Evolutionary conservation across 2,113 vertebrate species (phyloP), one percentile per base, ranked within the genome.

Genomic region (Lasiurus borealis): DNA sequence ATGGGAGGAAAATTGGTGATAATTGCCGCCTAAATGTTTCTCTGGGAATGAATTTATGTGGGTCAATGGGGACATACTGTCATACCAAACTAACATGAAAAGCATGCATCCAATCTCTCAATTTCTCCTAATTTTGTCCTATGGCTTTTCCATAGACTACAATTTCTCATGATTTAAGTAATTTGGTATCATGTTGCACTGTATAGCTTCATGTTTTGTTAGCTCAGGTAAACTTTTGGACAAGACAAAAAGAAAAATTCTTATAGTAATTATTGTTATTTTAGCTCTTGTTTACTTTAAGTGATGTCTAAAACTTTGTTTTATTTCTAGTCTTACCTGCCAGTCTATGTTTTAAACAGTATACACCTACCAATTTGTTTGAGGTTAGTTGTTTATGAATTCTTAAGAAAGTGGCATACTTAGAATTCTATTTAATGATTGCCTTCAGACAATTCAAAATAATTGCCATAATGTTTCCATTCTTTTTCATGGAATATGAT

Each of bases 21-120:
- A 98, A 97, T 95, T 98, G 50, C 81, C 88, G 97, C 87, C 40
- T 94, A 84, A 97, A 73, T 76, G 76, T 93, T 97, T 97, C 93
- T 96, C 90, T 97, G 85, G 66, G 57, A 95, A 86, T 85, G 40
- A 91, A 18, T 46, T 90, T 75, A 46, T 3, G 19, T 12, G 14
- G 93, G n/a, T 91, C 95, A 91, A 16, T 69, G n/a, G 94, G 95
- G 88, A 91, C 95, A 96, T 92, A 34, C 68, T 97, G 50, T 94
- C 96, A 75, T 0, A 98, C 72, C 76, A 91, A 96, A 66, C 29
- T 72, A 93, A 57, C 86, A 48, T 2, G 86, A 71, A 88, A 82
- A 97, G 18, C 66, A 31, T 78, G 31, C 40, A n/a, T 27, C 31
- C 5, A 44, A 54, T 34, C 14, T 31, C 16, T 87, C 11, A 23